Evolutionary conservation across 2,888 invertebrate species (phyloP).

Genomic region (Ephialtes manifestator): DNA sequence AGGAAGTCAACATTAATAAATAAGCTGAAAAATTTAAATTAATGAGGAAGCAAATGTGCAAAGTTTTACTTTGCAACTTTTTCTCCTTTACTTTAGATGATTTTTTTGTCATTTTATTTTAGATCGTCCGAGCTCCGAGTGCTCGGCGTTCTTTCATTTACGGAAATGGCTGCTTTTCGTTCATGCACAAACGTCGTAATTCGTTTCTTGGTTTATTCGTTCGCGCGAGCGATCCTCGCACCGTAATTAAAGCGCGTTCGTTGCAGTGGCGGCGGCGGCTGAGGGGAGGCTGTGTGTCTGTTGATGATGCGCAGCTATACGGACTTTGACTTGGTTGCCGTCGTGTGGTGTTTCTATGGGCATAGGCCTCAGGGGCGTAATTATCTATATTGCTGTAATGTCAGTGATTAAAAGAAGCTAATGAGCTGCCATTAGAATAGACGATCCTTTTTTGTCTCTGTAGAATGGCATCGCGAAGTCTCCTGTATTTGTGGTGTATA

Average conservation of each 20-base stretch:
- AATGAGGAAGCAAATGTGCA: no score
- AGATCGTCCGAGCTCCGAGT: slow-evolving; percentile 7
- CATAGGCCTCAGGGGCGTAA: slow-evolving; percentile 74
- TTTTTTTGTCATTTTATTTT: slow-evolving; percentile 32
- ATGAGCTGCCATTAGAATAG: slow-evolving; percentile 83
- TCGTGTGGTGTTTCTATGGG: slow-evolving; percentile 56
- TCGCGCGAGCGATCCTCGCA: slow-evolving; percentile 55
- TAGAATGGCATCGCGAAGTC: slow-evolving; percentile 56
- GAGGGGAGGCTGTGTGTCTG: background rate
- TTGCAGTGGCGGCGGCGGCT: background rate
- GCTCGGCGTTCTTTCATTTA: slow-evolving; percentile 30
- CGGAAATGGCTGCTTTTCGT: slow-evolving; percentile 54
- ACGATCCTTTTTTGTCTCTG: slow-evolving; percentile 72
- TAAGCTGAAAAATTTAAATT: no score
- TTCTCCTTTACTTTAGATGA: background rate
- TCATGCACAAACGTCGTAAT: slow-evolving; percentile 49
- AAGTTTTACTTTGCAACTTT: no score
- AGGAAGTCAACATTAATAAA: no score
- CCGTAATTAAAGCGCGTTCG: slow-evolving; percentile 66
- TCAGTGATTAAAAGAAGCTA: slow-evolving; percentile 83
- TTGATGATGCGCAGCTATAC: background rate
- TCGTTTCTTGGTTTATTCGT: slow-evolving; percentile 39
- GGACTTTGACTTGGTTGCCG: background rate
- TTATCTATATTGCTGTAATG: slow-evolving; percentile 83
- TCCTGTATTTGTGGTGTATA: slow-evolving; percentile 63